These are phyloP conservation scores for Mimumesa dahlbomi DNA, from an alignment of 2,888 invertebrate genomes.

Conservation along the genomic window DNA sequence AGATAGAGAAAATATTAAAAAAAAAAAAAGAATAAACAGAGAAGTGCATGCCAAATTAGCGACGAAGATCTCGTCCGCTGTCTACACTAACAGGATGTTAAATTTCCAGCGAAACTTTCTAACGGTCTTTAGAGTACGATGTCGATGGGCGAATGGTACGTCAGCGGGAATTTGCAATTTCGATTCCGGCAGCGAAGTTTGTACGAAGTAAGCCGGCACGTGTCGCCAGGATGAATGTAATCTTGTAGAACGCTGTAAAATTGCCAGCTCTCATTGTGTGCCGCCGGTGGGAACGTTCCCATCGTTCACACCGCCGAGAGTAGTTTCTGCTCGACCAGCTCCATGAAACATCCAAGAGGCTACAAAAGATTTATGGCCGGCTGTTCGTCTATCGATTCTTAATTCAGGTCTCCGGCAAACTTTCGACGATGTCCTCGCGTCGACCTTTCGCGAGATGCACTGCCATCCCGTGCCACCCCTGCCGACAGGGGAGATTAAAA, in stretches of 20 bases:
- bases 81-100: too few relatives aligned
- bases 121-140: background rate
- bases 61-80: too few relatives aligned
- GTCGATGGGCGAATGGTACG: background rate
- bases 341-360: constrained; percentile 4
- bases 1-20: too few relatives aligned
- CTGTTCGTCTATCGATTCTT: constrained; percentile 37
- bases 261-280: constrained; percentile 9
- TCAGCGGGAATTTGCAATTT: constrained; percentile 10
- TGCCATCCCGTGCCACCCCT: background rate
- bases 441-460: background rate
- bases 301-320: constrained; percentile 15
- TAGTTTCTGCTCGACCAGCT: constrained; percentile 15
- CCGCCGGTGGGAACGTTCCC: background rate
- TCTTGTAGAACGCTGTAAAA: too few relatives aligned
- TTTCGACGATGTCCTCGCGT: constrained; percentile 20
- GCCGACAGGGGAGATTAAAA: background rate
- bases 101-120: too few relatives aligned
- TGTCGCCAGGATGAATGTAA: too few relatives aligned
- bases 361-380: constrained; percentile 33
- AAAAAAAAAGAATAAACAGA: too few relatives aligned
- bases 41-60: too few relatives aligned
- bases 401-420: constrained; percentile 10
- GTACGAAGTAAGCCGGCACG: too few relatives aligned
- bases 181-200: too few relatives aligned